Percentiles rank a stretch among this genome's conserved stretches.
phyloP scores from a whole-genome alignment of 1,140 invertebrate genomes.

The Patella vulgata region DNA sequence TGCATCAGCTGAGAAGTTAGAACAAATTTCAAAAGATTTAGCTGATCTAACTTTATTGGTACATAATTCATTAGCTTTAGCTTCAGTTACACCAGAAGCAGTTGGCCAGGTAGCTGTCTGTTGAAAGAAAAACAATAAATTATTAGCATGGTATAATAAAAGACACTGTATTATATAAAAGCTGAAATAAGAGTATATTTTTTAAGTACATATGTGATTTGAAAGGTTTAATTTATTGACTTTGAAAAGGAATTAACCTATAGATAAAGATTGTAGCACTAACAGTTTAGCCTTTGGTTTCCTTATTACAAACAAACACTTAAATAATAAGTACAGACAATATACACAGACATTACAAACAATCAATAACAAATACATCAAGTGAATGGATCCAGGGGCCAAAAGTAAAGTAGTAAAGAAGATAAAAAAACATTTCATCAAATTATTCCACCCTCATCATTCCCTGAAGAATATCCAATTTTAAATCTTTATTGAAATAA shows the following conservation, averaged over 20 bases:
- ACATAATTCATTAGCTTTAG: conserved; percentile 22
- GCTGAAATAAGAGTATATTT: too few relatives aligned
- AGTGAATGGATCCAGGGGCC: too few relatives aligned
- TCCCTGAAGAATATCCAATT: too few relatives aligned
- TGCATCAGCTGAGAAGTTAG: conserved; percentile 15
- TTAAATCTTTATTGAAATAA: too few relatives aligned
- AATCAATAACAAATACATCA: neutral
- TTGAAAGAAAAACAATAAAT: conserved; percentile 7
- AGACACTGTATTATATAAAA: too few relatives aligned
- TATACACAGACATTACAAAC: neutral
- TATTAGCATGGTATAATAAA: too few relatives aligned
- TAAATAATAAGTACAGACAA: neutral
- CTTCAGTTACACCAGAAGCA: conserved; percentile 22
- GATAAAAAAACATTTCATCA: neutral
- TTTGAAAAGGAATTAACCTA: too few relatives aligned
- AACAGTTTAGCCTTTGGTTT: neutral
- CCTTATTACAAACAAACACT: conserved; percentile 3
- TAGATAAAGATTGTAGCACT: neutral
- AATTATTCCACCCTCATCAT: too few relatives aligned
- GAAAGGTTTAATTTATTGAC: too few relatives aligned
- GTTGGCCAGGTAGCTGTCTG: conserved; percentile 25
- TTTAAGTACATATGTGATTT: too few relatives aligned
- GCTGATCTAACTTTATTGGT: conserved; percentile 9
- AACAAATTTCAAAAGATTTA: conserved; percentile 17
- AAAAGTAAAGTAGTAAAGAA: neutral